phyloP scores from a whole-genome alignment of 2,797 vertebrate species.

The Danio choprae region DNA sequence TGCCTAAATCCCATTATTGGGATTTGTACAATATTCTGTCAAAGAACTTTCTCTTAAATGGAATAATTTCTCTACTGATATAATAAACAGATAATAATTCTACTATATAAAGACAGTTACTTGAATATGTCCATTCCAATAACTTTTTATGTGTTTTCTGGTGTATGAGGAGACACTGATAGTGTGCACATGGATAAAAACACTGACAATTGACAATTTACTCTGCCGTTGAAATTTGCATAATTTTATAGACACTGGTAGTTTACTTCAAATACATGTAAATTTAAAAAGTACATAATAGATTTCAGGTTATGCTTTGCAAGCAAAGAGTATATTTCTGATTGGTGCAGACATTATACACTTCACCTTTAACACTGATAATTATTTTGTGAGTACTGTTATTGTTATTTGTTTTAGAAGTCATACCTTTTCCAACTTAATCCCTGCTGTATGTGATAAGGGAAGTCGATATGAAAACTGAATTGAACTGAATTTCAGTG shows the following conservation, averaged over 20 bases:
- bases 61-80: background rate
- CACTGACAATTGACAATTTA: background rate
- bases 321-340: background rate
- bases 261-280: background rate
- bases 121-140: background rate
- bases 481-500: too few relatives aligned
- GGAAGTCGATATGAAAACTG: too few relatives aligned
- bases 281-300: background rate
- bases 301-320: background rate
- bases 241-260: background rate
- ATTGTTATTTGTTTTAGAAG: too few relatives aligned
- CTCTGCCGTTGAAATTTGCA: background rate
- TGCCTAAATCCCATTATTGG: background rate
- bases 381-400: too few relatives aligned
- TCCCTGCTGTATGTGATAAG: too few relatives aligned
- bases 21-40: too few relatives aligned
- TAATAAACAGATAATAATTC: background rate
- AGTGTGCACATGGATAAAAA: background rate
- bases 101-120: slow-evolving; percentile 10
- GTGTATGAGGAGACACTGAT: background rate
- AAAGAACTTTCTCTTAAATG: background rate
- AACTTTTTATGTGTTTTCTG: background rate
- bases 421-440: too few relatives aligned
- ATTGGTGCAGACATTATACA: background rate
- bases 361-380: background rate